Evolutionary conservation across 2,888 invertebrate species (phyloP), one percentile per base, ranked within the genome.

Genomic region (Oligia fasciuncula): DNA sequence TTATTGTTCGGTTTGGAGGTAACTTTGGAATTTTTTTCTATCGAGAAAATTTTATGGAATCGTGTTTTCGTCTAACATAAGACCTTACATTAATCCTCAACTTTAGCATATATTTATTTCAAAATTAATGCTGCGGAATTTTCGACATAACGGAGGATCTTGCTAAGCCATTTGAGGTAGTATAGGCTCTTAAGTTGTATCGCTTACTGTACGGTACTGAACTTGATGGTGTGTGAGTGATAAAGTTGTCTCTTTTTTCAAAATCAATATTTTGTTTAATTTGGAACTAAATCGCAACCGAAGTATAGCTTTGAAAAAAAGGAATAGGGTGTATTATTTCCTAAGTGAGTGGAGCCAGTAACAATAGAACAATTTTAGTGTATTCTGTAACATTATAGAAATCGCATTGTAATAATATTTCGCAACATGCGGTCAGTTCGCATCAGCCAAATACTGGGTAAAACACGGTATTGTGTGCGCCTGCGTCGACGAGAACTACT

Each of bases 381-480:
- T 73, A 73, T 87, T 74, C 69, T 19, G 67, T 29, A 73, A 67
- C 66, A 78, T 65, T 78, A 70, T 76, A 68, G 77, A 66, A 80
- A 66, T 68, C 60, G 76, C 57, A 75, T 77, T 87, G 79, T 80
- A 79, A 19, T 19, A 35, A 63, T 71, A 83, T 89, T 89, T 85
- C 89, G 49, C 81, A 80, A 87, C 79, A 83, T 83, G 78, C 65
- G 11, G 63, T 63, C 54, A 57, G 70, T 80, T 79, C 79, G 60
- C 76, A 77, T 85, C 85, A 89, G 84, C 81, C 29, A 73, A 79
- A 54, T n/a, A 60, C 43, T 69, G 76, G 13, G 68, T 19, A 46
- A 76, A 84, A 78, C 67, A 69, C 57, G 78, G 76, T 80, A 80
- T 87, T 83, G 76, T 81, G 51, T 82, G 79, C 62, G 81, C 77